Evolutionary conservation across 2,888 invertebrate genomes (phyloP), one percentile per base, ranked within the genome.

Genomic region (Campoletis raptor): DNA sequence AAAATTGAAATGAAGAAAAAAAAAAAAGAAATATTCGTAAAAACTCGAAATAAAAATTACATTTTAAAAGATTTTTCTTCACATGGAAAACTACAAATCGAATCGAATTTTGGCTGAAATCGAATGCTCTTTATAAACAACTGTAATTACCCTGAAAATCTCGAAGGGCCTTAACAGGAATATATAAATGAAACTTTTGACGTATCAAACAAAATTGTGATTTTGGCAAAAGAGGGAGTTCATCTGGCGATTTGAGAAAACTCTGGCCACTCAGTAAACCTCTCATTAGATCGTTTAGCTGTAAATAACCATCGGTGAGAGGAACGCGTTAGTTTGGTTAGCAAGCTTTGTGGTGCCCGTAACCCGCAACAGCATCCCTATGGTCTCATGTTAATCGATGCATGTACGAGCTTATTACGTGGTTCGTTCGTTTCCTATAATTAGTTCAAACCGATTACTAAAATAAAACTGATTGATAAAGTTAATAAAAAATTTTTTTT

Each of bases 301-400:
- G 21, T 81, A 74, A 81, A 81, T 76, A 81, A 74, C 57, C 40
- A 36, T 81, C 36, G 45, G 66, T 24, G 24, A 54, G 42, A 24
- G n/a, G 36, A 54, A 45, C 61, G 24, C 74, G 42, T 76, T 67
- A 69, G 73, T 57, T 67, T 52, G 81, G 73, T 54, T 61, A 30
- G 64, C 45, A 67, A 81, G 54, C 67, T 54, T 74, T 69, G 81
- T 52, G 81, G 81, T 81, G 21, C 42, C n/a, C 21, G 24, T 37
- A 10, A 36, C 42, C 81, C 81, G 45, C 73, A 81, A 66, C n/a
- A 54, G 54, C 74, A 21, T 40, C 81, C 81, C 81, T 36, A n/a
- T 61, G 21, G 45, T 80, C 45, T 42, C 57, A 40, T 67, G 81
- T 74, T 81, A 67, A 81, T 67, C 81, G 74, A 81, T 81, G 74